These are phyloP conservation scores for Philotrypesis tridentata DNA, from an alignment of 1,140 invertebrate species.

Conservation along the genomic window DNA sequence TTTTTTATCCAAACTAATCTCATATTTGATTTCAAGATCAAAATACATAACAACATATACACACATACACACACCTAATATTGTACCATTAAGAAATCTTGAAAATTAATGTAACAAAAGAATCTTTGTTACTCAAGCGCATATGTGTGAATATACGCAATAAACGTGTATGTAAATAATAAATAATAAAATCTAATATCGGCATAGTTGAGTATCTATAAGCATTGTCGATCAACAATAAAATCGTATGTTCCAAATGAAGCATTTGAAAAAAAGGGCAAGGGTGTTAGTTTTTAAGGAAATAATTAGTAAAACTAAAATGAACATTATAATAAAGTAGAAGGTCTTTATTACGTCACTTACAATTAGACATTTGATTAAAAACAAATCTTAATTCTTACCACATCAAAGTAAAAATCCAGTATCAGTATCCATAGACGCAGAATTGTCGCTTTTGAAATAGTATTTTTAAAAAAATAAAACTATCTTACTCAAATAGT, in stretches of 20 bases:
- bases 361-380: neutral
- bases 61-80: no score
- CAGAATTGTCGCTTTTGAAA: neutral
- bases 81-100: neutral
- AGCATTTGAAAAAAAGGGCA: neutral
- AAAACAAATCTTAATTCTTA: neutral
- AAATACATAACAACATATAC: neutral
- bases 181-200: neutral
- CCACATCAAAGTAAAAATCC: slow-evolving; percentile 2
- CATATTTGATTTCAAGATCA: slow-evolving; percentile 11
- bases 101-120: slow-evolving; percentile 1
- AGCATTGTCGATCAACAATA: neutral
- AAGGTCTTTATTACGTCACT: neutral
- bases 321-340: neutral
- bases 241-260: neutral
- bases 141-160: slow-evolving; percentile 8
- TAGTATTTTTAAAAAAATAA: slow-evolving; percentile 7
- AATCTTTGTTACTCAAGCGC: neutral
- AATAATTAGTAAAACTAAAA: neutral
- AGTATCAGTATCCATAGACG: neutral
- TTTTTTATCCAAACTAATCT: neutral
- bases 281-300: neutral
- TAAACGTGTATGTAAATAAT: slow-evolving; percentile 31
- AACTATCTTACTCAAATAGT: neutral
- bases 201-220: neutral